These are phyloP conservation scores for Acleris sparsana DNA, from an alignment of 2,888 invertebrate species.

Conservation along the genomic window DNA sequence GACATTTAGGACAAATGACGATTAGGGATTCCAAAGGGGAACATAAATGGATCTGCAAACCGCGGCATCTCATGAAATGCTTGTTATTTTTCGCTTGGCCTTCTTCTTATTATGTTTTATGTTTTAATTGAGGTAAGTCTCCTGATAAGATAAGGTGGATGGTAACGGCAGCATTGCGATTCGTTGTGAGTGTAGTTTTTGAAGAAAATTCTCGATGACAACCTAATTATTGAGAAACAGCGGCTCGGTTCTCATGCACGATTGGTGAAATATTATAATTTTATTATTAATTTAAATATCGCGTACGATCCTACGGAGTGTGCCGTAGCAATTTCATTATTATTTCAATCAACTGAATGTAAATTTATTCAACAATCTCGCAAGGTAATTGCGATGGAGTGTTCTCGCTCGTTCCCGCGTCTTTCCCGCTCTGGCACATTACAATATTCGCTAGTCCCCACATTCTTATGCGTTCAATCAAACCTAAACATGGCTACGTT, in stretches of 20 bases:
- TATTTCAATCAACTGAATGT: slow-evolving; percentile 84
- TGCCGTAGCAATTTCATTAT: slow-evolving; percentile 83
- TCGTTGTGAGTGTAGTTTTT: slow-evolving; percentile 55
- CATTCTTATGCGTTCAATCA: slow-evolving; percentile 82
- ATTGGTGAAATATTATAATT: slow-evolving; percentile 79
- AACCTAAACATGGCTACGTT: slow-evolving; percentile 65
- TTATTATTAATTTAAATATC: slow-evolving; percentile 83
- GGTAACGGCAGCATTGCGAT: slow-evolving; percentile 38
- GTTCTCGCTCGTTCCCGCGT: slow-evolving; percentile 54
- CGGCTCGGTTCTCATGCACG: slow-evolving; percentile 61
- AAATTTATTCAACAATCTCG: slow-evolving; percentile 84
- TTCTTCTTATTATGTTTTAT: too few species aligned
- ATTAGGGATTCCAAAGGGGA: too few species aligned
- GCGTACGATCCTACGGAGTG: slow-evolving; percentile 73
- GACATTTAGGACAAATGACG: too few species aligned
- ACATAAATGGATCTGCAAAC: too few species aligned
- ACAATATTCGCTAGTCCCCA: slow-evolving; percentile 62
- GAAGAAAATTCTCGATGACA: slow-evolving; percentile 55
- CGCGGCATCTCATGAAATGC: too few species aligned
- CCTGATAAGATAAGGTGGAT: too few species aligned
- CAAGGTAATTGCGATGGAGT: slow-evolving; percentile 78
- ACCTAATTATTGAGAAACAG: slow-evolving; percentile 74
- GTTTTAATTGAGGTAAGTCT: too few species aligned
- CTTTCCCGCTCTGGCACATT: slow-evolving; percentile 54
- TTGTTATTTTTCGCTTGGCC: too few species aligned